Conservation (phyloP, 2,797 vertebrate species). For the Hippocampus kuda region DNA sequence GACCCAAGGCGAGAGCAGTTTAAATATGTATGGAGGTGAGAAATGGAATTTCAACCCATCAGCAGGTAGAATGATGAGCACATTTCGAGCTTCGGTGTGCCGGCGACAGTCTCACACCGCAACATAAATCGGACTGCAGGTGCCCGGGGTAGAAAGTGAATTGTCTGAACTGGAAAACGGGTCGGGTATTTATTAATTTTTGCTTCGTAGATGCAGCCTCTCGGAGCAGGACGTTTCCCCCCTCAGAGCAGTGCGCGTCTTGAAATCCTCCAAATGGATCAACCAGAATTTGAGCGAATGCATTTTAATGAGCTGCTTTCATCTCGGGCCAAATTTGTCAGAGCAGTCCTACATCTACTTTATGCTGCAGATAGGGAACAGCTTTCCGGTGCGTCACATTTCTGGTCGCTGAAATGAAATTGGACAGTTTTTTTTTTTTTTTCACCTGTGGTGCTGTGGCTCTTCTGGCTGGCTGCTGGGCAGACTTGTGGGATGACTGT, state of each 20-base stretch:
- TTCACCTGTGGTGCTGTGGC: conserved; percentile 73
- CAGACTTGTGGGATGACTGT: conserved; percentile 64
- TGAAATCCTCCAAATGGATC: conserved; percentile 42
- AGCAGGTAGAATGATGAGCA: conserved; percentile 23
- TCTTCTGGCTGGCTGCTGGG: conserved; percentile 61
- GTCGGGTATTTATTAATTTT: conserved; percentile 39
- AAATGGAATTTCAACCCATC: conserved; percentile 38
- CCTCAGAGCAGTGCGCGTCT: conserved; percentile 20
- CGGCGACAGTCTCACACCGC: conserved; percentile 14
- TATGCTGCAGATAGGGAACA: conserved; percentile 21
- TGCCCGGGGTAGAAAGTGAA: conserved; percentile 25
- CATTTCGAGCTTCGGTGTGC: conserved; percentile 33
- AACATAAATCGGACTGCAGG: conserved; percentile 27
- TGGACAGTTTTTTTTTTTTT: conserved; percentile 8
- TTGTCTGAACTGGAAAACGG: conserved; percentile 24
- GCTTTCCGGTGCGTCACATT: conserved; percentile 22
- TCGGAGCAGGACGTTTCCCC: conserved; percentile 28
- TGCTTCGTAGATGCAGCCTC: conserved; percentile 38
- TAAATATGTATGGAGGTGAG: conserved; percentile 44
- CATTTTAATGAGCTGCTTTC: conserved; percentile 54
- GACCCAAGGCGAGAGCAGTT: conserved; percentile 27
- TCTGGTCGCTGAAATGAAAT: conserved; percentile 25
- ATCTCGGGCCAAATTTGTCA: conserved; percentile 42
- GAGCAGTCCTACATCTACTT: conserved; percentile 26
- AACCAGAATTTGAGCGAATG: conserved; percentile 42